These are phyloP conservation scores for Steatornis caripensis DNA, from an alignment of 2,113 vertebrate genomes.

Conservation along the genomic window DNA sequence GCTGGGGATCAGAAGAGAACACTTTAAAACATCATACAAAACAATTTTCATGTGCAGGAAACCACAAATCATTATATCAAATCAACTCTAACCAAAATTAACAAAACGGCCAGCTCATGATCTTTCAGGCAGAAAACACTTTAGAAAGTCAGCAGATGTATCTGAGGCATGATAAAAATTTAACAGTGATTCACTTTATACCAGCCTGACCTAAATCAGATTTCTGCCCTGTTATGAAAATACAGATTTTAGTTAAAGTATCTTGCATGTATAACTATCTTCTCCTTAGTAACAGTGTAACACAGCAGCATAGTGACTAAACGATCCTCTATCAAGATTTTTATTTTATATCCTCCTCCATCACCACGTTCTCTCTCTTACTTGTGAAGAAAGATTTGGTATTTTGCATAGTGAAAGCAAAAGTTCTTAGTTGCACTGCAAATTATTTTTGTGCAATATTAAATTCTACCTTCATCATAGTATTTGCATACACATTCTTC, in stretches of 20 bases:
- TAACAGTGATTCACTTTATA: neutral
- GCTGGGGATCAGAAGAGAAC: neutral
- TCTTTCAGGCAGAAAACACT: neutral
- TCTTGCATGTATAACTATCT: neutral
- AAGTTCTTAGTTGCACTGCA: neutral
- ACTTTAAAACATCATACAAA: neutral
- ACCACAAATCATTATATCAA: neutral
- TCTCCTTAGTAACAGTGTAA: neutral
- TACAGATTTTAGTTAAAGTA: neutral
- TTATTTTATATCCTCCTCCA: neutral
- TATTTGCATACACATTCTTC: neutral
- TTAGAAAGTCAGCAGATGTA: neutral
- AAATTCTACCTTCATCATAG: neutral
- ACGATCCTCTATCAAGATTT: neutral
- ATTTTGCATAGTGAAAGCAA: neutral
- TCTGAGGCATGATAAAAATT: neutral
- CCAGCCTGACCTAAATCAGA: neutral
- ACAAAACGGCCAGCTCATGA: neutral
- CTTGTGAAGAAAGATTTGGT: neutral
- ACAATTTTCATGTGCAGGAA: neutral
- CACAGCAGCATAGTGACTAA: neutral
- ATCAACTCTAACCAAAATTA: neutral
- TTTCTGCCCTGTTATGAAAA: neutral
- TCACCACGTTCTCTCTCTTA: neutral
- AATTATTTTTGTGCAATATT: neutral